Conservation (phyloP, 2,888 invertebrate species). For the Tethea ocularis region DNA sequence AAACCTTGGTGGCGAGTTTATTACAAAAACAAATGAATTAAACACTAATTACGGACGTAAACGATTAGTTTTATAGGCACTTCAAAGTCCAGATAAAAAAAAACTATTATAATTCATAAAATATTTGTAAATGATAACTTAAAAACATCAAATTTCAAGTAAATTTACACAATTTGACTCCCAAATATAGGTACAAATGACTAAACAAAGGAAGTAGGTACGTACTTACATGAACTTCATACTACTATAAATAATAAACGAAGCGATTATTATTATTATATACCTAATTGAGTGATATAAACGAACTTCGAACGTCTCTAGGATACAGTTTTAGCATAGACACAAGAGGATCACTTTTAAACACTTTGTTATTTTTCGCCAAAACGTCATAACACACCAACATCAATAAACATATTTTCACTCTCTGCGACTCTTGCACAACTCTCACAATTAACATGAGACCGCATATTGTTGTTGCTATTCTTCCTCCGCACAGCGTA, state of each 20-base stretch:
- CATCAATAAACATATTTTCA: slow-evolving; percentile 48
- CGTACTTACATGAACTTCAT: not conserved
- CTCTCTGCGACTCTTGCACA: slow-evolving; percentile 68
- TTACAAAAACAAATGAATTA: not conserved
- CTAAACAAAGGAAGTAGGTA: not conserved
- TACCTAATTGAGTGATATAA: not conserved
- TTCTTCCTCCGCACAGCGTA: slow-evolving; percentile 85
- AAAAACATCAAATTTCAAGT: no score
- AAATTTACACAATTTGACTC: not conserved
- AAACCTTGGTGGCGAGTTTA: not conserved
- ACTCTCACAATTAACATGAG: slow-evolving; percentile 69
- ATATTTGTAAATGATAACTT: no score
- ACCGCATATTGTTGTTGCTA: slow-evolving; percentile 70
- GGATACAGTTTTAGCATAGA: not conserved
- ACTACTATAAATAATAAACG: not conserved
- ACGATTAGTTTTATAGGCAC: not conserved
- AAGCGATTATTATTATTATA: not conserved
- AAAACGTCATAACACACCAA: not conserved
- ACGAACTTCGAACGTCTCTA: not conserved
- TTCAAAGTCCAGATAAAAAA: no score
- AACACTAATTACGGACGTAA: not conserved
- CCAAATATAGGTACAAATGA: not conserved
- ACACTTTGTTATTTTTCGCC: not conserved
- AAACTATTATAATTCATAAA: no score
- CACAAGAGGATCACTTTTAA: not conserved